These are phyloP conservation scores for Tyto alba DNA, from an alignment of 2,113 vertebrate species.

Conservation along the genomic window DNA sequence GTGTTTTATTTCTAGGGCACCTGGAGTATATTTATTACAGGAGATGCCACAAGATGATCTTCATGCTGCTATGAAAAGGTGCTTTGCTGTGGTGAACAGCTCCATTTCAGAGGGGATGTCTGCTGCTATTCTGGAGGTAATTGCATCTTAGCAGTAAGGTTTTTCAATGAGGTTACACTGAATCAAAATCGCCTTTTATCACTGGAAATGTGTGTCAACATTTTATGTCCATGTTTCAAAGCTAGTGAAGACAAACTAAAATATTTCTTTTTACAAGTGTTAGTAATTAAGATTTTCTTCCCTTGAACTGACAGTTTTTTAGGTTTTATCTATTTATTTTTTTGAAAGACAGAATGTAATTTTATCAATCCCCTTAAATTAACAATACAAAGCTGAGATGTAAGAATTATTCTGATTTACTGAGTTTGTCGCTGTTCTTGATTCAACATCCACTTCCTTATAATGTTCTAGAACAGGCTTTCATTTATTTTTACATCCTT, in stretches of 20 bases:
- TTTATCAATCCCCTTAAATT: not conserved
- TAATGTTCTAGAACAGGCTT: not conserved
- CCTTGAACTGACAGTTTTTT: not conserved
- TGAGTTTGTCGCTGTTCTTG: not conserved
- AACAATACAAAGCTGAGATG: not conserved
- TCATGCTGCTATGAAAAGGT: constrained; percentile 78
- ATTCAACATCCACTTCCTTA: not conserved
- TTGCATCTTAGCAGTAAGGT: not conserved
- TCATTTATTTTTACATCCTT: constrained; percentile 27
- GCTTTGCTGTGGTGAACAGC: constrained; percentile 89
- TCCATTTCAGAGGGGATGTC: constrained; percentile 95
- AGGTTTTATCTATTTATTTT: not conserved
- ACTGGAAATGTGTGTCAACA: not conserved
- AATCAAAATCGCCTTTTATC: not conserved
- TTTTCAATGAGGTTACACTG: not conserved
- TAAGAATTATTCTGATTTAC: constrained; percentile 12
- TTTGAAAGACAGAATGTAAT: not conserved
- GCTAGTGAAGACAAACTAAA: not conserved
- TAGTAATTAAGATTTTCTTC: not conserved
- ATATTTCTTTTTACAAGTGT: not conserved
- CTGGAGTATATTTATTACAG: constrained; percentile 80
- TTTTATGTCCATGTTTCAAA: not conserved
- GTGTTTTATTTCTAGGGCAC: constrained; percentile 60
- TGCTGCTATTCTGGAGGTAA: constrained; percentile 91
- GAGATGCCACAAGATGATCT: constrained; percentile 84